Percentiles rank a stretch among this genome's conserved stretches.
Evolutionary conservation across 1,140 invertebrate species (phyloP).

Genomic region (Papilio polytes): DNA sequence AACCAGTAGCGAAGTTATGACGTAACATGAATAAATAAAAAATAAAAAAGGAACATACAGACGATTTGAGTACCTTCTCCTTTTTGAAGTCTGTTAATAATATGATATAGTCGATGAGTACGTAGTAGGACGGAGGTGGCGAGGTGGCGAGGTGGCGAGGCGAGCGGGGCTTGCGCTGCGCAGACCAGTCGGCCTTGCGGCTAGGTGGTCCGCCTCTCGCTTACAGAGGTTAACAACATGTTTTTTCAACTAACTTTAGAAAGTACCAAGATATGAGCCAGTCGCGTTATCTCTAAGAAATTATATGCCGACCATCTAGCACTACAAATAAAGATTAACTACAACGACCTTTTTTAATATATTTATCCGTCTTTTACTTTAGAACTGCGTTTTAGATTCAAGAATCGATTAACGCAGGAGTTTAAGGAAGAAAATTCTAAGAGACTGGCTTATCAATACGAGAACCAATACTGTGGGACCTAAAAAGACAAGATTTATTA

Average conservation of each 20-base stretch:
- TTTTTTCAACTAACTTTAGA: constrained; percentile 81
- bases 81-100: neutral
- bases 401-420: neutral
- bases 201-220: constrained; percentile 74
- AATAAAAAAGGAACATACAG: no score
- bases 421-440: no score
- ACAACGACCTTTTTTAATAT: neutral
- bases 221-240: constrained; percentile 80
- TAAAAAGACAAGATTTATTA: no score
- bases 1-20: no score
- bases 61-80: no score
- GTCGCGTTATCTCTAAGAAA: constrained; percentile 49
- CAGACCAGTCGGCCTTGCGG: constrained; percentile 77
- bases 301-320: constrained; percentile 38
- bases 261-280: constrained; percentile 71
- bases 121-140: constrained; percentile 51
- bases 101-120: constrained; percentile 39
- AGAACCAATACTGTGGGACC: no score
- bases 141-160: constrained; percentile 39
- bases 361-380: neutral
- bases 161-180: constrained; percentile 9
- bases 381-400: neutral
- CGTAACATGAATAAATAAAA: no score
- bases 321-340: neutral
- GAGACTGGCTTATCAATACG: neutral